Conservation (phyloP, 2,113 vertebrate species). For the Caloenas nicobarica region DNA sequence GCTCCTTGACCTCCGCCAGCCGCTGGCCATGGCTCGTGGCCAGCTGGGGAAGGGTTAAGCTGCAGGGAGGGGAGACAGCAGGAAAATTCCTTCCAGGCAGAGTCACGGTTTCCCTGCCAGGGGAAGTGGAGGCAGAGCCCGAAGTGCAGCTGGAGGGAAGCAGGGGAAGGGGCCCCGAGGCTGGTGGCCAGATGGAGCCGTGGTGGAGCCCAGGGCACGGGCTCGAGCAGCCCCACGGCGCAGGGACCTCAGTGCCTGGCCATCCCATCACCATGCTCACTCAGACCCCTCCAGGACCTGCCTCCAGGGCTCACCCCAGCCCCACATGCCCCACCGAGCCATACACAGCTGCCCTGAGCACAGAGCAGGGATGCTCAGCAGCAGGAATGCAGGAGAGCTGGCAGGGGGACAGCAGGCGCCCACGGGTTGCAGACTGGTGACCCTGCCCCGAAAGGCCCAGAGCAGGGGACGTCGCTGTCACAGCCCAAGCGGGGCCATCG, state of each 20-base stretch:
- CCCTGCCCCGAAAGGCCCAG: neutral
- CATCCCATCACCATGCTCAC: neutral
- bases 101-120: slow-evolving; percentile 36
- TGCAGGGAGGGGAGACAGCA: neutral
- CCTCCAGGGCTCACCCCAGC: neutral
- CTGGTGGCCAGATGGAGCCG: neutral
- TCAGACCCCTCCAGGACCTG: neutral
- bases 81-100: slow-evolving; percentile 61
- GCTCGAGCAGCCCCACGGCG: neutral
- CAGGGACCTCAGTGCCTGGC: neutral
- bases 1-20: neutral
- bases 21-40: neutral
- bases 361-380: neutral
- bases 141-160: neutral
- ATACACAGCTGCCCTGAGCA: neutral
- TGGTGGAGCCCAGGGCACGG: rapidly evolving
- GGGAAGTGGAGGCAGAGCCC: slow-evolving; percentile 29
- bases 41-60: slow-evolving; percentile 49
- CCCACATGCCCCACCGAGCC: neutral
- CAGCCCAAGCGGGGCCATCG: neutral
- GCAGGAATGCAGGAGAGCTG: neutral
- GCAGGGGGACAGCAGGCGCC: neutral
- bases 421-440: neutral
- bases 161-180: neutral
- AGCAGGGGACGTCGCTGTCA: rapidly evolving